Base-by-base conservation (phyloP, 2,888 invertebrate species). In the Thera britannica region DNA sequence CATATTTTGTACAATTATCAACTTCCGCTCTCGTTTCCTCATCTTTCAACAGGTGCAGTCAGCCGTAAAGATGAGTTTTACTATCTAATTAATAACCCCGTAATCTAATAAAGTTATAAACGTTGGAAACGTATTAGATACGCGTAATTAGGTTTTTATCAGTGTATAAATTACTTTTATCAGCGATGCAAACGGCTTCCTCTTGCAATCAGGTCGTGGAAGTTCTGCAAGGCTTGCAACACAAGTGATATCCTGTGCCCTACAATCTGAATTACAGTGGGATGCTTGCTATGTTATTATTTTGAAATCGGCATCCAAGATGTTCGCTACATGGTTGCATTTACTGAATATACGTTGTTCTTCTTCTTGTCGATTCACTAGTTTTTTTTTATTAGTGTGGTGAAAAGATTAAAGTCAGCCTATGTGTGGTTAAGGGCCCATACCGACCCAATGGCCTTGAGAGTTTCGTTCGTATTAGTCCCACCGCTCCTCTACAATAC, bases 141-240 rank as follows among this genome's bases (percentile, higher is more conserved):
- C 74, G 74, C 74, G 74, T 79, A 80, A 81, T 82, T 79, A 76
- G 62, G 69, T 62, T 72, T 72, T 73, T 81, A 84, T 86, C 80
- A 81, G 75, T 59, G 68, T 70, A 78, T 83, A 79, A 82, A 83
- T 84, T 77, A 80, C 69, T 76, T 70, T 74, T 82, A 86, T 79
- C 78, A 82, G 76, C 65, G 70, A 78, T 62, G 64, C 68, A 62
- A 69, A 73, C 68, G 57, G 76, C 75, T 83, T 86, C 84, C 83
- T 79, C 80, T 79, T 74, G 83, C 75, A 87, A 87, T 65, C 46
- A 81, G 81, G 65, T 55, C 56, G 69, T 70, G 62, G 69, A 63
- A 63, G 63, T 66, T 51, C 65, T 62, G 69, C 69, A 62, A 59
- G 55, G 46, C 54, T 86, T 85, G 81, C 83, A 76, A 78, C 77